Base-by-base conservation (phyloP, 2,888 invertebrate genomes). In the Blera fallax region DNA sequence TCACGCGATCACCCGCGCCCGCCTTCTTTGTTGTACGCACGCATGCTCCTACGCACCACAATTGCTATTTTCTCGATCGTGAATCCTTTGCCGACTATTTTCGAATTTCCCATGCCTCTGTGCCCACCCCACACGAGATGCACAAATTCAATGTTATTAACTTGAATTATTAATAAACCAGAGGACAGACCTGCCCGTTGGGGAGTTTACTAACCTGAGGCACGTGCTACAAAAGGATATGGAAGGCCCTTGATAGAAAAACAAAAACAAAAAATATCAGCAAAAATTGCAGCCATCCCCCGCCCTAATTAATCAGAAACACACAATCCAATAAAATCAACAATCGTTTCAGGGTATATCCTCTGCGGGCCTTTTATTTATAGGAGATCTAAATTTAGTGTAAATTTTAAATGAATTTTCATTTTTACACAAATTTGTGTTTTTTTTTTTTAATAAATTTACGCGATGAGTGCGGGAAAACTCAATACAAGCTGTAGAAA, bases 331-430 rank as follows among this genome's bases (percentile, higher is more conserved):
- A 74, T 79, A 34, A 43, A 69, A 80, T 70, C 79, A 79, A 69
- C 83, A 79, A 84, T 76, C 74, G 50, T 52, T 65, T 74, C 74
- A 69, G 69, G 74, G 70, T 74, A 69, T 76, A 84, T 84, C 74
- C 80, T 84, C 84, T 54, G 60, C 69, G 32, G 56, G 69, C 50
- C 70, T 72, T 77, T 80, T 85, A 85, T 85, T 85, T 85, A 85
- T 85, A 85, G 85, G 85, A 81, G 34, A 72, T 85, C 85, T 85
- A 85, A 81, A 81, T 81, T 81, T 85, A 85, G 85, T 81, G 85
- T 65, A 77, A 77, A 77, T 77, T 72, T 81, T 85, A 85, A 85
- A 81, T 85, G 72, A 81, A 85, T 85, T 81, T 84, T 85, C 70
- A 81, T 67, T 85, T 85, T 81, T 77, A 85, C 81, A 84, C 67